phyloP scores from a whole-genome alignment of 2,888 invertebrate species.

The Protula sp. region DNA sequence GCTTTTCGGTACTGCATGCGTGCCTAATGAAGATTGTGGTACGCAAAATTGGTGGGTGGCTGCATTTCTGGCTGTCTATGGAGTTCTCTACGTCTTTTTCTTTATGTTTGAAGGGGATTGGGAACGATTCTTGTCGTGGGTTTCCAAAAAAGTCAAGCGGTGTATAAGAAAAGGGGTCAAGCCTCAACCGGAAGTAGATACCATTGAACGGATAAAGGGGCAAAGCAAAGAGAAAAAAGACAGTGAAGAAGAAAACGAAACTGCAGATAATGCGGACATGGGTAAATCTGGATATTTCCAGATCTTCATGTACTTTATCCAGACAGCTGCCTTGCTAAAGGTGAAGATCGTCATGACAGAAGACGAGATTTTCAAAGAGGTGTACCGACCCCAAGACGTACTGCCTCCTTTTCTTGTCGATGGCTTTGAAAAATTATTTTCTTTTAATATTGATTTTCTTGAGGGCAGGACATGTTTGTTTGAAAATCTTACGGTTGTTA shows the following conservation, averaged over 20 bases:
- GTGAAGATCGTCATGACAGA: slow-evolving; percentile 6
- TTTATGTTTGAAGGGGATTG: slow-evolving; percentile 18
- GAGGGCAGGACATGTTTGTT: slow-evolving; percentile 4
- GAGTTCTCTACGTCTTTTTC: slow-evolving; percentile 17
- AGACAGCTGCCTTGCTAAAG: slow-evolving; percentile 14
- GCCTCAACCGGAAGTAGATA: no score
- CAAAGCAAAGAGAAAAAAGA: background rate
- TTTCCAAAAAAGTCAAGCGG: background rate
- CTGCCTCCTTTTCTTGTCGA: slow-evolving; percentile 5
- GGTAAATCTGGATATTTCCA: slow-evolving; percentile 13
- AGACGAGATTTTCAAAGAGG: background rate
- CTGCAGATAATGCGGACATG: background rate
- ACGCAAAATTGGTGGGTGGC: background rate
- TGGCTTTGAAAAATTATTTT: slow-evolving; percentile 1
- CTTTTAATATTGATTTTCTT: slow-evolving; percentile 3
- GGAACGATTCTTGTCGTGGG: background rate
- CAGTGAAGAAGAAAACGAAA: background rate
- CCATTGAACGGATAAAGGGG: no score
- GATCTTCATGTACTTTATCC: slow-evolving; percentile 23
- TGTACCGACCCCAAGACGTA: slow-evolving; percentile 2
- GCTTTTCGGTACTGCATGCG: slow-evolving; percentile 14
- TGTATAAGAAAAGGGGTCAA: no score
- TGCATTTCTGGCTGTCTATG: slow-evolving; percentile 7
- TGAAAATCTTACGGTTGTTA: background rate
- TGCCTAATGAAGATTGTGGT: slow-evolving; percentile 9